Evolutionary conservation across 2,888 invertebrate genomes (phyloP).

Genomic region (Epirrhoe tristata): DNA sequence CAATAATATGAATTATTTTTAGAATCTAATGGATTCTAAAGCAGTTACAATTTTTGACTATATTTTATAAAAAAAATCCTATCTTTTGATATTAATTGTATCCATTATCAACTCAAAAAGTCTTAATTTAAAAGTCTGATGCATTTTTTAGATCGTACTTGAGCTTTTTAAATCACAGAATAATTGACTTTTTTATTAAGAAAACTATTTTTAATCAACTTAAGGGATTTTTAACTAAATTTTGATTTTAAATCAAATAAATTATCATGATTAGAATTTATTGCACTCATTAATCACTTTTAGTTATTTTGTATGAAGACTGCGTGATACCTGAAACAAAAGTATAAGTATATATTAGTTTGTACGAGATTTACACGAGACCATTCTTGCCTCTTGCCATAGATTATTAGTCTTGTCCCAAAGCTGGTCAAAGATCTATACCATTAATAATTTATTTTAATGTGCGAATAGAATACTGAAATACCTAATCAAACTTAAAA

Average conservation of each 20-base stretch:
- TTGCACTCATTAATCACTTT: slow-evolving; percentile 24
- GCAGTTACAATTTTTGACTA: no score
- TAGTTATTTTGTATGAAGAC: not conserved
- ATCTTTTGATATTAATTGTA: slow-evolving; percentile 16
- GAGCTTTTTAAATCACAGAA: slow-evolving; percentile 33
- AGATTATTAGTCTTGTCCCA: no score
- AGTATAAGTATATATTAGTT: slow-evolving; percentile 12
- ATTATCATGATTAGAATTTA: slow-evolving; percentile 14
- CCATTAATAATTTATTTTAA: no score
- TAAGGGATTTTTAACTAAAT: slow-evolving; percentile 9
- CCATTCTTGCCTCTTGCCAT: no score
- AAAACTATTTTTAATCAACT: slow-evolving; percentile 3
- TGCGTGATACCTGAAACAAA: slow-evolving; percentile 38
- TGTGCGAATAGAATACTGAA: no score
- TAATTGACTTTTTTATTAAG: slow-evolving; percentile 26
- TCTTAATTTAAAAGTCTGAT: slow-evolving; percentile 13
- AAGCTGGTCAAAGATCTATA: no score
- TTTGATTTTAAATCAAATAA: slow-evolving; percentile 42
- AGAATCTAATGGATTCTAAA: not conserved
- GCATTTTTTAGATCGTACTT: slow-evolving; percentile 22
- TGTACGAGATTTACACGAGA: no score
- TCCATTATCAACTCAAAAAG: slow-evolving; percentile 12
- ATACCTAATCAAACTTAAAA: no score
- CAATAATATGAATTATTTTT: not conserved
- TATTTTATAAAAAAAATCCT: not conserved